phyloP scores from a whole-genome alignment of 53 echinoderm and acorn worm genomes.

The Temnopleurus reevesii region DNA sequence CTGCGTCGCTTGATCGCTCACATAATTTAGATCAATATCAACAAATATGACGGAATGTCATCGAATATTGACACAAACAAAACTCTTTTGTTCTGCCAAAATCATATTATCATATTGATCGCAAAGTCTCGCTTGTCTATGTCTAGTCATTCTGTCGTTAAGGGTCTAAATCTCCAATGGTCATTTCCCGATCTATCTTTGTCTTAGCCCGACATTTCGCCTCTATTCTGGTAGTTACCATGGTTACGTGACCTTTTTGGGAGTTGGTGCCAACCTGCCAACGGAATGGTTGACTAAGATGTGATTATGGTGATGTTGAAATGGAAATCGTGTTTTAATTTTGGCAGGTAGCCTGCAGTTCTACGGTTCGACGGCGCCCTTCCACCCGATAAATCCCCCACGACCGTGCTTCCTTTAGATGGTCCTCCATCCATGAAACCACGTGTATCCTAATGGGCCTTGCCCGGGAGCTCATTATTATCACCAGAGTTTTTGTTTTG shows the following conservation, averaged over 20 bases:
- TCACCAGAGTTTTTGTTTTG: slow-evolving; percentile 14
- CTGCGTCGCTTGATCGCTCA: neutral
- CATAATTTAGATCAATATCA: slow-evolving; percentile 10
- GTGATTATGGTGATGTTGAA: no score
- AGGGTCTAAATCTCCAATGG: no score
- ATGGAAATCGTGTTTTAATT: neutral
- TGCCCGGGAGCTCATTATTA: neutral
- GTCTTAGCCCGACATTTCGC: no score
- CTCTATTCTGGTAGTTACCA: no score
- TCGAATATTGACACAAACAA: slow-evolving; percentile 7
- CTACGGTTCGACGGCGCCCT: neutral
- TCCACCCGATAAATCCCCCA: slow-evolving; percentile 23
- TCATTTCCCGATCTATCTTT: no score
- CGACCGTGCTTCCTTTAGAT: neutral
- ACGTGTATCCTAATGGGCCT: slow-evolving; percentile 11
- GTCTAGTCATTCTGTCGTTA: no score
- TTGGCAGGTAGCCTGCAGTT: neutral
- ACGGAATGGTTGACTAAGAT: no score
- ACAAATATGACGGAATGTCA: neutral
- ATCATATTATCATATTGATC: no score
- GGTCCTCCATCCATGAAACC: slow-evolving; percentile 24
- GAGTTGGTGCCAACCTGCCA: no score
- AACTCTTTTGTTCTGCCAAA: neutral
- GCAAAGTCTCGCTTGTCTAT: no score
- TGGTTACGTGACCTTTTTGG: no score